Conservation (phyloP, 35 echinoderm and acorn worm species). For the Apostichopus japonicus region DNA sequence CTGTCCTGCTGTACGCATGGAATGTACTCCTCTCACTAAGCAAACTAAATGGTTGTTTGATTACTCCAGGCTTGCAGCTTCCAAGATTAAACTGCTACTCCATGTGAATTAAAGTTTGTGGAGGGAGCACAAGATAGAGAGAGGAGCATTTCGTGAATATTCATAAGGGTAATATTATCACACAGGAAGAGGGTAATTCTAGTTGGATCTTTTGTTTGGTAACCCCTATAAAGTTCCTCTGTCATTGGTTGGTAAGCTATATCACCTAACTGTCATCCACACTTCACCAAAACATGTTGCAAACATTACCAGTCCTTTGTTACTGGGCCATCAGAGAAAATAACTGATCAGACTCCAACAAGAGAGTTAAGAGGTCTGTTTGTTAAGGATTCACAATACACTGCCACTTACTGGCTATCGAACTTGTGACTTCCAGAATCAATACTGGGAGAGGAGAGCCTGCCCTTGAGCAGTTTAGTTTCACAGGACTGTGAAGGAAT, state of each 20-base stretch:
- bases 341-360: neutral
- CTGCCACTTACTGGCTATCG: neutral
- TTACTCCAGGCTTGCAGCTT: too few species aligned
- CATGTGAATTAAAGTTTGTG: too few species aligned
- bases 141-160: neutral
- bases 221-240: neutral
- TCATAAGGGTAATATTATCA: neutral
- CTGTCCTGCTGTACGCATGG: too few species aligned
- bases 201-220: neutral
- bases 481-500: too few species aligned
- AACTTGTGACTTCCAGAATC: slow-evolving; percentile 15
- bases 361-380: neutral
- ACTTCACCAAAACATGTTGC: neutral
- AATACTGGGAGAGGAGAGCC: neutral
- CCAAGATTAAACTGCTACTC: too few species aligned
- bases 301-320: slow-evolving; percentile 27
- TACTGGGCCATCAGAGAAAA: neutral
- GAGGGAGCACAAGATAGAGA: too few species aligned
- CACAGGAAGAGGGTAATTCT: neutral
- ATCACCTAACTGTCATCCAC: slow-evolving; percentile 34
- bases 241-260: neutral
- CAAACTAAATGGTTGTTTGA: too few species aligned
- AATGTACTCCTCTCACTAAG: too few species aligned
- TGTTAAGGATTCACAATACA: neutral
- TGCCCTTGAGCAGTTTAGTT: too few species aligned